phyloP scores from a whole-genome alignment of 2,113 vertebrate genomes.

The Boulengeromyrus knoepffleri region DNA sequence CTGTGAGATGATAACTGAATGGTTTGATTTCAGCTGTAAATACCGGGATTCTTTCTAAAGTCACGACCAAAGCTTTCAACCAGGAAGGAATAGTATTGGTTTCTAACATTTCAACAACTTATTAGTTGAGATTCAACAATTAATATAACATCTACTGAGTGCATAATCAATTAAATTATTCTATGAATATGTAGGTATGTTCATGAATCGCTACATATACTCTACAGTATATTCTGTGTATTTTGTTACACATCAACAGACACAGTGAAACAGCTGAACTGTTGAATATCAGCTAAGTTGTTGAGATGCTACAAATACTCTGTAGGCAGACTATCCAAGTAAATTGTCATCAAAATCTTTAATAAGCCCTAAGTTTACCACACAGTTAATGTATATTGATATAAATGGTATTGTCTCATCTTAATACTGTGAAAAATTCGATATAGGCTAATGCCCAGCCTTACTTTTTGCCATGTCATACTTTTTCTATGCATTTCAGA shows the following conservation, averaged over 20 bases:
- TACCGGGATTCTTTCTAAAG: not conserved
- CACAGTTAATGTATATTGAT: not conserved
- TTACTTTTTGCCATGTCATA: not conserved
- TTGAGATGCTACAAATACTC: not conserved
- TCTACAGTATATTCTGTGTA: not conserved
- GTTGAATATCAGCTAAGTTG: not conserved
- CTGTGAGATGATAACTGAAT: not conserved
- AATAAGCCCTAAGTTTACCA: not conserved
- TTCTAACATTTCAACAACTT: not conserved
- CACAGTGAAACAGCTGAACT: not conserved
- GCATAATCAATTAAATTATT: not conserved
- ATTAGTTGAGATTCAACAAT: not conserved
- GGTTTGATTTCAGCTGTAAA: not conserved
- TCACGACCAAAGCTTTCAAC: not conserved
- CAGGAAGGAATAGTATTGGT: not conserved
- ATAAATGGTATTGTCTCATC: not conserved
- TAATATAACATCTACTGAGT: not conserved
- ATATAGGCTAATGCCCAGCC: not conserved
- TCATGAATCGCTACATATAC: not conserved
- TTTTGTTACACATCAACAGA: not conserved
- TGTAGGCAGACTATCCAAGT: not conserved
- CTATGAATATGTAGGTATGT: not conserved
- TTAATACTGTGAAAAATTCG: not conserved
- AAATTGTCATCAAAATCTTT: not conserved
- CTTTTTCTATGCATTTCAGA: too few species aligned